Base-by-base conservation (phyloP, 2,113 vertebrate species). In the Mugil cephalus region DNA sequence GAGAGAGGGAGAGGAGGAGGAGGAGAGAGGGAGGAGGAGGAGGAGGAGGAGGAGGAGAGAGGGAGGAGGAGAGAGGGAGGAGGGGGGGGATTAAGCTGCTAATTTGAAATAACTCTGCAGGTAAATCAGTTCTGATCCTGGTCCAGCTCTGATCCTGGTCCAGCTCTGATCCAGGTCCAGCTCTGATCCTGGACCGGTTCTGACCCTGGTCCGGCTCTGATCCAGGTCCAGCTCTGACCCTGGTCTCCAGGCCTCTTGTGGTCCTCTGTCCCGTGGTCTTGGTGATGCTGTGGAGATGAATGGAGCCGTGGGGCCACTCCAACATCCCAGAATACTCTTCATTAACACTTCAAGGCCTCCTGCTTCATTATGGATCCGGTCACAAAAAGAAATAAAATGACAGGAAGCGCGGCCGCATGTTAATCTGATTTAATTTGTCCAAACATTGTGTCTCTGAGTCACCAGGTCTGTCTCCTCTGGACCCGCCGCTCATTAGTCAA, bases 271-370 rank as follows among this genome's bases (percentile, higher is more conserved):
- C n/a, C n/a, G n/a, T n/a, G n/a, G n/a, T n/a, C n/a, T n/a, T n/a
- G n/a, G n/a, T n/a, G n/a, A n/a, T n/a, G n/a, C n/a, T n/a, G n/a
- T n/a, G 3, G 38, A 79, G 75, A 90, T 91, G 74, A 87, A 87
- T 85, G 75, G 74, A 39, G 71, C 74, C n/a, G 82, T 1, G 15
- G 46, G 6, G 6, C 60, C 75, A 74, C 85, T 75, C 48, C 77
- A 69, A 40, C 53, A 68, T 68, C 84, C 80, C 84, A 87, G 65
- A 88, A 90, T 86, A 69, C 67, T 68, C 69, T 35, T 91, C 87
- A 93, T 93, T 93, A 91, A 85, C 92, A 93, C 88, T 93, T 92
- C 91, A 93, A 93, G 90, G 91, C 79, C 67, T 7, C 1, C 81
- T 87, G 78, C 51, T 88, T 82, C 86, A 91, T 92, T 87, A 91